Evolutionary conservation across 30 jellyfish, hydroid and myxozoan species (phyloP), one percentile per base, ranked within the genome.

Genomic region (Pseudorhiza aurosa): DNA sequence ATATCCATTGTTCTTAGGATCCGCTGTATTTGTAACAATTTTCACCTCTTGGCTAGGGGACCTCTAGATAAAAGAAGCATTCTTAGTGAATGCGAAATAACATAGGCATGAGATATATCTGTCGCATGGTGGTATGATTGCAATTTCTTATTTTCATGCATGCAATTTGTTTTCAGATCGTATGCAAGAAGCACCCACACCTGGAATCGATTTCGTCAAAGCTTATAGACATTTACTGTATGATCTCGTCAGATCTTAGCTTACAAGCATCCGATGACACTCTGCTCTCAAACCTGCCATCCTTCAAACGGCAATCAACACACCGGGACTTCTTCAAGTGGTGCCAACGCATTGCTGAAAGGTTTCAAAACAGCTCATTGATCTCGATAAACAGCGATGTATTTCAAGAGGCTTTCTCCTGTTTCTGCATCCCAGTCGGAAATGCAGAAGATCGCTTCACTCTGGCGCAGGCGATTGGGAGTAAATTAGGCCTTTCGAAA

Each of bases 311-410:
- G 32, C 78, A 62, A 17, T 70, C 86, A 7, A 77, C 98, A 32
- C 59, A 94, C 4, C 70, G 98, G 9, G 96, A 92, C 56, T 73
- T 92, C 65, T 68, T 92, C 71, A 92, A 85, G 31, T 92, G 98
- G 98, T 79, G 96, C 50, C 71, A 51, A 36, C 74, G 96, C 12
- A 57, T 80, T 0, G 89, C 96, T 1, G 72, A 68, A 17, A 29
- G 84, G 27, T 31, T 70, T 26, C 58, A 43, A 65, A 25, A 31
- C 46, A 33, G 81, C 22, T 24, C 87, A 39, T 37, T 67, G 63
- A 56, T 40, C 1, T 74, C 95, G 24, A 49, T 86, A 4, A 70
- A 71, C 35, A 68, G 46, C 29, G 88, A 72, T 42, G 85, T 92
- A 12, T 92, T 92, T 73, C 80, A 78, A 51, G 91, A 86, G 26